Base-by-base conservation (phyloP, 2,113 vertebrate species). In the Mormyrus lacerda region DNA sequence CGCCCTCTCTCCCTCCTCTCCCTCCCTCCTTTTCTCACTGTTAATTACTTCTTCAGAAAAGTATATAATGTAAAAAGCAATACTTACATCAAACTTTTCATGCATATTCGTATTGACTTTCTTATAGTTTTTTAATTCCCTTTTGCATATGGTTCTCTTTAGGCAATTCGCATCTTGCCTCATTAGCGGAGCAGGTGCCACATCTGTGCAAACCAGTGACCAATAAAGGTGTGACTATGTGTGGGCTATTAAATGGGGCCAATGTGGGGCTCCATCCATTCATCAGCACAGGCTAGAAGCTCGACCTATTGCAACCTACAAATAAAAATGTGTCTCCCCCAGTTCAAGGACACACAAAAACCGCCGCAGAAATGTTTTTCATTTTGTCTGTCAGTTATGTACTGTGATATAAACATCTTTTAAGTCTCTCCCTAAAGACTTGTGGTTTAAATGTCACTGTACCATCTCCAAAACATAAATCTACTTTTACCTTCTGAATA, bases 1-100 rank as follows among this genome's bases (percentile, higher is more conserved):
- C 92, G 88, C 91, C 89, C 85, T 87, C 91, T 89, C 87, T 4
- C 53, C 48, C 87, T 27, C 17, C 51, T 21, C 17, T 21, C 17
- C 53, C 76, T 87, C n/a, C 35, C 79, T 44, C 39, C 65, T 31
- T 65, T 87, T 27, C n/a, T 27, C 31, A 35, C 61, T 44, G 11
- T 88, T 61, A 27, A n/a, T 69, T 44, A 39, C 50, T 69, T 61
- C 24, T 44, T 58, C 35, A 47, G 82, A 47, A 84, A 84, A 84
- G 44, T 11, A 19, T 21, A 84, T 47, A n/a, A 44, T 27, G 44
- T 84, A 84, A 44, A 19, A 84, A 84, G 82, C 42, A 44, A 84
- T 44, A 84, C 73, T 79, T 79, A 47, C 39, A 84, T 84, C 8
- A 24, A 21, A 19, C 39, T 21, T 39, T 19, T 19, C 82, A 42